phyloP scores from a whole-genome alignment of 2,888 invertebrate genomes.

The Thymelicus lineola region DNA sequence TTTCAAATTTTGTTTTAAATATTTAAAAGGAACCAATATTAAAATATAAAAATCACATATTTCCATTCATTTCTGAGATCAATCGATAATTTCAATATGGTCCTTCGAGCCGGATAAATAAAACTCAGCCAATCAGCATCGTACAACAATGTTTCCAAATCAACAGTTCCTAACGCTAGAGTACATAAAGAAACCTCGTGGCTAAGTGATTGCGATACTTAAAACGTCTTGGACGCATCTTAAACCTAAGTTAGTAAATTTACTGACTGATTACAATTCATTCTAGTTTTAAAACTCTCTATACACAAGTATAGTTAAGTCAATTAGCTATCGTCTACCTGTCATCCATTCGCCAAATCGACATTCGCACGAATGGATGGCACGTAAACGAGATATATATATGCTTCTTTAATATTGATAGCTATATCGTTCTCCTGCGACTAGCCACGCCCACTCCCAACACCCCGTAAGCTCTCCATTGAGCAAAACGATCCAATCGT shows the following conservation, averaged over 20 bases:
- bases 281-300: slow-evolving; percentile 6
- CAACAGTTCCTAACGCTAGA: slow-evolving; percentile 50
- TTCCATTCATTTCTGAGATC: slow-evolving; percentile 44
- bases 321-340: neutral
- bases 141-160: slow-evolving; percentile 56
- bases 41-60: slow-evolving; percentile 39
- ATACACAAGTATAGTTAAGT: slow-evolving; percentile 8
- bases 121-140: slow-evolving; percentile 44
- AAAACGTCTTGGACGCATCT: slow-evolving; percentile 71
- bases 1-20: slow-evolving; percentile 16
- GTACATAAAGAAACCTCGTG: slow-evolving; percentile 51
- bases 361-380: neutral
- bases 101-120: slow-evolving; percentile 58
- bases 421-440: slow-evolving; percentile 10
- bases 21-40: slow-evolving; percentile 15
- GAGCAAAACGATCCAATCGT: slow-evolving; percentile 35
- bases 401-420: slow-evolving; percentile 25
- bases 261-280: slow-evolving; percentile 39
- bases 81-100: slow-evolving; percentile 50
- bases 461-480: slow-evolving; percentile 26
- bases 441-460: slow-evolving; percentile 6
- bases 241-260: slow-evolving; percentile 57
- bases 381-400: slow-evolving; percentile 1
- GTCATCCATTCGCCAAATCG: neutral
- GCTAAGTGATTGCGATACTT: slow-evolving; percentile 48